phyloP scores from a whole-genome alignment of 2,888 invertebrate genomes.

The Germaria angustata region DNA sequence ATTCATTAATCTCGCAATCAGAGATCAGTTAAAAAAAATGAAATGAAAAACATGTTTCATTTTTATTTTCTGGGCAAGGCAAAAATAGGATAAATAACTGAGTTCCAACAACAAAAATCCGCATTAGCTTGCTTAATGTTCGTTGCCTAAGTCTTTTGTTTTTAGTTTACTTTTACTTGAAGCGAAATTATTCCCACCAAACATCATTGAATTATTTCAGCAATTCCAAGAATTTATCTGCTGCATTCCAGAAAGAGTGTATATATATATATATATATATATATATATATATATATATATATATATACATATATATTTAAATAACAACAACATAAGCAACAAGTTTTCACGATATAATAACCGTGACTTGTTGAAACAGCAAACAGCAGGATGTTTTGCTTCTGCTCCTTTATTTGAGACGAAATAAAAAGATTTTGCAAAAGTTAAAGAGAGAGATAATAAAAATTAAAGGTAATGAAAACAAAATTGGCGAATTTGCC shows the following conservation, averaged over 20 bases:
- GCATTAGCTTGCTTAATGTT: neutral
- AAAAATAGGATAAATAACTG: conserved; percentile 20
- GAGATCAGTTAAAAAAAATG: conserved; percentile 26
- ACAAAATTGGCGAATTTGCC: neutral
- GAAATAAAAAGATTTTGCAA: conserved; percentile 32
- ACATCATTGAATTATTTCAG: conserved; percentile 11
- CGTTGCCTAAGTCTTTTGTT: conserved; percentile 38
- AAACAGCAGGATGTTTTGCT: conserved; percentile 58
- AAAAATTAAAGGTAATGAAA: neutral
- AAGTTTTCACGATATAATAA: conserved; percentile 47
- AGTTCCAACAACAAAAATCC: neutral
- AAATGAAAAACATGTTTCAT: conserved; percentile 29
- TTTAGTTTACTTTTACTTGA: conserved; percentile 56
- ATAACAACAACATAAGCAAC: conserved; percentile 29
- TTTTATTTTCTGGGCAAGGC: neutral
- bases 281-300: too few relatives aligned
- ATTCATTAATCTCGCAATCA: conserved; percentile 49
- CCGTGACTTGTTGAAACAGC: conserved; percentile 64
- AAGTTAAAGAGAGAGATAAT: neutral
- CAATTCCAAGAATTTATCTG: conserved; percentile 58
- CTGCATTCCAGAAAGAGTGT: conserved; percentile 27
- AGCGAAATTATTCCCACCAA: conserved; percentile 59
- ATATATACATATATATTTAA: too few relatives aligned
- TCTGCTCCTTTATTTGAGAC: conserved; percentile 33
- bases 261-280: neutral